These are phyloP conservation scores for Diadema setosum DNA, from an alignment of 35 echinoderm and acorn worm genomes.

Conservation along the genomic window DNA sequence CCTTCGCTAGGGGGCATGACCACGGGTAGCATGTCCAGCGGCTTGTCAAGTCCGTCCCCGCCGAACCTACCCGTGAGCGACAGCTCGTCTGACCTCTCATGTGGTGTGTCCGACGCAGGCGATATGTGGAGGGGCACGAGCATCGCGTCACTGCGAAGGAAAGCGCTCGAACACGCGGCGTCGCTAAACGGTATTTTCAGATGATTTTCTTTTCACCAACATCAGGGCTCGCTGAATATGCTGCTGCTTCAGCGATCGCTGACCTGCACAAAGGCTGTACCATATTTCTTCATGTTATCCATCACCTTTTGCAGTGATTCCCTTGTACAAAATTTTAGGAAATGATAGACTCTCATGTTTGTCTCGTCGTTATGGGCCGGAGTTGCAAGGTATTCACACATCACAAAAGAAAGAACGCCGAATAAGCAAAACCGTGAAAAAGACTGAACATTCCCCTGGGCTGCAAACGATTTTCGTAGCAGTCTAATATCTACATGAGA, in stretches of 20 bases:
- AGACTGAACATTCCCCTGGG: too few relatives aligned
- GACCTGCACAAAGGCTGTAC: neutral
- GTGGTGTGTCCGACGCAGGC: constrained; percentile 52
- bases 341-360: neutral
- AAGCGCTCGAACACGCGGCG: constrained; percentile 94
- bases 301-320: neutral
- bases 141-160: constrained; percentile 91
- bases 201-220: constrained; percentile 30
- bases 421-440: too few relatives aligned
- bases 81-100: constrained; percentile 46
- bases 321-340: neutral
- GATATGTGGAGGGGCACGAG: constrained; percentile 98
- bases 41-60: constrained; percentile 50
- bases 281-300: neutral
- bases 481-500: too few relatives aligned
- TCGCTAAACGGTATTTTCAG: constrained; percentile 95
- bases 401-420: too few relatives aligned
- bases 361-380: too few relatives aligned
- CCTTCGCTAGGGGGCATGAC: constrained; percentile 72
- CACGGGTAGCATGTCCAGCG: constrained; percentile 38
- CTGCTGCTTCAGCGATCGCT: neutral
- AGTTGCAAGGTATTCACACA: too few relatives aligned
- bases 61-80: constrained; percentile 52
- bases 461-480: too few relatives aligned
- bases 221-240: too few relatives aligned